These are phyloP conservation scores for Scelioninae gen. 1 DNA, from an alignment of 2,888 invertebrate species.

Conservation along the genomic window DNA sequence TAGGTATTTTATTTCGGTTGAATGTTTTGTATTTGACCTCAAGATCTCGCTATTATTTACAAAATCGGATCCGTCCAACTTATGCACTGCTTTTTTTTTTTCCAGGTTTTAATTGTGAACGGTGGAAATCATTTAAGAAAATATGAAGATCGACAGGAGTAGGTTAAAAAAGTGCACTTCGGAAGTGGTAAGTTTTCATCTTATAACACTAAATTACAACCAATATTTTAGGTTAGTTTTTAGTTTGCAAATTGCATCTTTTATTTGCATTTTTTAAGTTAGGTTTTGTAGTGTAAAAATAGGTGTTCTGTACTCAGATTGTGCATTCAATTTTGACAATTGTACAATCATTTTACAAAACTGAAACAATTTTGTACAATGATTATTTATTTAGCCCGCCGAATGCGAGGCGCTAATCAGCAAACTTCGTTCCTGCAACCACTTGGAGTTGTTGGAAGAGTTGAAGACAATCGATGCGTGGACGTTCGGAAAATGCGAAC, in stretches of 20 bases:
- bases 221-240: no score
- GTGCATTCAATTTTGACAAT: no score
- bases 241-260: no score
- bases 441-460: slow-evolving; percentile 88
- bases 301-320: no score
- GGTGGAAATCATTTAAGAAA: slow-evolving; percentile 71
- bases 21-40: no score
- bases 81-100: slow-evolving; percentile 35
- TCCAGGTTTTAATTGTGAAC: slow-evolving; percentile 76
- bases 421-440: slow-evolving; percentile 88
- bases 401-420: slow-evolving; percentile 92
- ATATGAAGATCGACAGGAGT: slow-evolving; percentile 92
- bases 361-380: no score
- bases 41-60: no score
- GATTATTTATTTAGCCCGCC: slow-evolving; percentile 85
- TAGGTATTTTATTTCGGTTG: no score
- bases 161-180: slow-evolving; percentile 93
- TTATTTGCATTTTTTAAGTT: no score
- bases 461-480: slow-evolving; percentile 91
- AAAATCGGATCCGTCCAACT: neutral
- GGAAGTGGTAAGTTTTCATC: slow-evolving; percentile 87
- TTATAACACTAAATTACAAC: neutral
- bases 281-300: no score
- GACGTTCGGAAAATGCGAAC: slow-evolving; percentile 94
- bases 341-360: no score